Conservation (phyloP, 2,113 vertebrate species). For the Elaphurus davidianus region DNA sequence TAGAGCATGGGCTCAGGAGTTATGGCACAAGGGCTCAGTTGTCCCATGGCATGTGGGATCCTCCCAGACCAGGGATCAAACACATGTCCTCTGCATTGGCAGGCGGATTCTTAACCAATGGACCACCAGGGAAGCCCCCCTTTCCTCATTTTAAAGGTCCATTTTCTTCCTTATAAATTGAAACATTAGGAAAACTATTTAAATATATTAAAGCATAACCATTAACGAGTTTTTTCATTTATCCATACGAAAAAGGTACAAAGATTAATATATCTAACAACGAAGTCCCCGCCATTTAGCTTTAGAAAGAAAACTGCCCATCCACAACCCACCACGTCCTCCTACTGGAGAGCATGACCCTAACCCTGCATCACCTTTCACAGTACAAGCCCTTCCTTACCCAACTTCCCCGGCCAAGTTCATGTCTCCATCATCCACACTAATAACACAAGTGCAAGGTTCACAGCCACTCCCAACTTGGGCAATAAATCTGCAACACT, state of each 20-base stretch:
- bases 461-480: neutral
- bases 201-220: neutral
- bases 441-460: neutral
- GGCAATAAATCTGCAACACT: neutral
- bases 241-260: neutral
- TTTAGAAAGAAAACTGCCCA: neutral
- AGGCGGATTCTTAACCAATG: neutral
- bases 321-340: neutral
- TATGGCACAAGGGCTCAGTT: neutral
- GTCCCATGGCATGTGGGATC: neutral
- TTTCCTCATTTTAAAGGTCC: neutral
- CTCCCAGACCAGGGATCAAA: neutral
- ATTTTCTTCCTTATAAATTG: neutral
- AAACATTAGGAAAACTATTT: neutral
- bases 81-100: neutral
- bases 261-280: neutral
- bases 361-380: neutral
- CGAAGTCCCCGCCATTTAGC: neutral
- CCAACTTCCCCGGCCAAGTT: neutral
- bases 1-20: neutral
- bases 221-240: neutral
- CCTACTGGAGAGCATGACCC: accelerated
- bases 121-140: neutral
- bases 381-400: neutral
- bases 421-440: neutral